A percentile compares a stretch with the other conserved stretches of the same genome.
Evolutionary conservation across 2,113 vertebrate genomes (phyloP).

Genomic region (Psilopogon haemacephalus): DNA sequence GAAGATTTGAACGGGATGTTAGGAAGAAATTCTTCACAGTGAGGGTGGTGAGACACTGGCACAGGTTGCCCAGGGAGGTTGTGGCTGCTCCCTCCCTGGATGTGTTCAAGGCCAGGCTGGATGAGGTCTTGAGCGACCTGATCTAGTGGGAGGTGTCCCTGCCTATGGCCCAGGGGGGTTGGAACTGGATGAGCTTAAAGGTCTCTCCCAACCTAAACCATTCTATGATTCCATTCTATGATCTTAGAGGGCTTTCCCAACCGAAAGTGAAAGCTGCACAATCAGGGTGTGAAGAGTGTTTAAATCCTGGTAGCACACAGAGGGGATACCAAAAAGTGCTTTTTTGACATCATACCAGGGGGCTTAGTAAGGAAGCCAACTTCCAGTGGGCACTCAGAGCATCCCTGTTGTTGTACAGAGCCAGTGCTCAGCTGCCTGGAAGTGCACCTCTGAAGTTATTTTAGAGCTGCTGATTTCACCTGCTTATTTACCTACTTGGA

Average conservation of each 20-base stretch:
- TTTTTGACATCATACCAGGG: not conserved
- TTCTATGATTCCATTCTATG: too few relatives aligned
- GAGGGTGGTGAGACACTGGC: too few relatives aligned
- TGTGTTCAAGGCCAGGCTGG: too few relatives aligned
- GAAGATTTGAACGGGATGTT: too few relatives aligned
- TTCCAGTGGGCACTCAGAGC: not conserved
- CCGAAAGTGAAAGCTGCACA: not conserved
- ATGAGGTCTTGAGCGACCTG: too few relatives aligned
- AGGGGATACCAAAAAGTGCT: not conserved
- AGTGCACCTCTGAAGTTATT: not conserved
- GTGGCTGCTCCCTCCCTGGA: too few relatives aligned
- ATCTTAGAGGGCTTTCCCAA: not conserved
- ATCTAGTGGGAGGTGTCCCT: too few relatives aligned
- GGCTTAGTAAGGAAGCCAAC: not conserved
- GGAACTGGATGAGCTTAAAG: too few relatives aligned
- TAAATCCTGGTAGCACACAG: not conserved
- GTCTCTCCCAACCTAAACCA: too few relatives aligned
- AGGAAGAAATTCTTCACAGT: too few relatives aligned
- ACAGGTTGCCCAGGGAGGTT: too few relatives aligned
- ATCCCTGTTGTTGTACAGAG: not conserved
- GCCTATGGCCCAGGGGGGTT: too few relatives aligned
- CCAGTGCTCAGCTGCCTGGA: not conserved
- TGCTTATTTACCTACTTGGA: constrained; percentile 51
- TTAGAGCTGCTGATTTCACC: constrained; percentile 6
- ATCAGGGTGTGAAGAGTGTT: not conserved